Base-by-base conservation (phyloP, 2,113 vertebrate species). In the Arenaria interpres region DNA sequence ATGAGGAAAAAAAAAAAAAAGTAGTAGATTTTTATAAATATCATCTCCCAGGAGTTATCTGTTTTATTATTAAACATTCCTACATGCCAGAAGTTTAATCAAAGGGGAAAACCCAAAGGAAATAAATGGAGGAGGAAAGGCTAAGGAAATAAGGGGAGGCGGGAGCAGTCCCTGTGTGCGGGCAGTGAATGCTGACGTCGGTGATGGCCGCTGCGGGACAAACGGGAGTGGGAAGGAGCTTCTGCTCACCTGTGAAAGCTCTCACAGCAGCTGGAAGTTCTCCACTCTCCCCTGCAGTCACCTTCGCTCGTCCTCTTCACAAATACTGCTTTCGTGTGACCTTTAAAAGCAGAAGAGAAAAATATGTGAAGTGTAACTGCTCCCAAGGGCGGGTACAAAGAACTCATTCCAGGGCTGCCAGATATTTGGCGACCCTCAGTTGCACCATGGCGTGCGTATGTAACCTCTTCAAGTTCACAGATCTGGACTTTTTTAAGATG, bases 31-130 rank as follows among this genome's bases (percentile, higher is more conserved):
- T 96, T 96, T 93, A 95, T 93, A 96, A 96, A 96, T 96, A 95
- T 63, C 66, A 79, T 95, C 67, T 97, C 93, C 96, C 91, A 41
- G 85, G 96, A 91, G 96, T 82, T 96, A 89, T 23, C 85, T 93
- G 85, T 73, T 90, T 91, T 93, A 93, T 97, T 91, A 94, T 96
- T 90, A 95, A 96, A 93, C 78, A 45, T 73, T 88, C 59, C 91
- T 85, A 11, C 85, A 41, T 93, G 90, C 93, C 96, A 95, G 78
- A 86, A 95, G 50, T 74, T 96, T 94, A 96, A 96, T 96, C 89
- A 91, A 96, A 95, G 90, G 78, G 93, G 96, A 97, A 96, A 96
- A 79, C 94, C 93, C 96, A 91, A 62, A 94, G 96, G 96, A 96
- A 97, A 89, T 91, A 82, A 93, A 95, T 16, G 35, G 74, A 85